phyloP scores from a whole-genome alignment of 2,113 vertebrate species.

The Colossoma macropomum region DNA sequence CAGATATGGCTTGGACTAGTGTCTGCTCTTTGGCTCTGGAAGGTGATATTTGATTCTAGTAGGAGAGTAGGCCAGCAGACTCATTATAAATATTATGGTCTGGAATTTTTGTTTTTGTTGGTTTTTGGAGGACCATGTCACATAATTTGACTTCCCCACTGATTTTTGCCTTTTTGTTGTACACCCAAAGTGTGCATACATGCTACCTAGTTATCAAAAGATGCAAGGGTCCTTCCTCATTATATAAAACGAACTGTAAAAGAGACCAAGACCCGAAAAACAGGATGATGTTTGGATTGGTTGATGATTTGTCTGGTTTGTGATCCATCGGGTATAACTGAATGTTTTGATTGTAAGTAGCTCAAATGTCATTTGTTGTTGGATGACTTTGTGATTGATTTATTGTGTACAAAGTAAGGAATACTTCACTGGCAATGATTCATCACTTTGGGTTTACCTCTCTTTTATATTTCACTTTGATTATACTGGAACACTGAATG shows the following conservation, averaged over 20 bases:
- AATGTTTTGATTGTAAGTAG: not conserved
- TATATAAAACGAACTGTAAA: not conserved
- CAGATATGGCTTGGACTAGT: not conserved
- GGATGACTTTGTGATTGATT: conserved; percentile 21
- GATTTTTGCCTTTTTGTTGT: conserved; percentile 23
- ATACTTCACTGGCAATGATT: conserved; percentile 28
- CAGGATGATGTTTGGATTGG: not conserved
- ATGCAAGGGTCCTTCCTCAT: not conserved
- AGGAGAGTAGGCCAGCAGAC: not conserved
- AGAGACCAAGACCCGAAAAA: not conserved
- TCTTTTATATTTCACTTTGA: conserved; percentile 51
- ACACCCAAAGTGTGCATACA: not conserved
- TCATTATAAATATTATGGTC: not conserved
- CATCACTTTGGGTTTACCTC: conserved; percentile 58
- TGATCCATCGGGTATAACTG: not conserved
- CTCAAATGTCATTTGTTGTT: not conserved
- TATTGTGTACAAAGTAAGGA: conserved; percentile 27
- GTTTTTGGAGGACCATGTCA: not conserved
- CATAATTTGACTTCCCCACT: not conserved
- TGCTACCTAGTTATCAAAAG: not conserved
- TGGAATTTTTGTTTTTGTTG: not conserved
- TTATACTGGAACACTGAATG: conserved; percentile 58
- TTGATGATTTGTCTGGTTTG: not conserved
- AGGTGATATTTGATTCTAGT: not conserved
- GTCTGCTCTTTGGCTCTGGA: not conserved